Base-by-base conservation (phyloP, 2,797 vertebrate species). In the Macroramphosus scolopax region DNA sequence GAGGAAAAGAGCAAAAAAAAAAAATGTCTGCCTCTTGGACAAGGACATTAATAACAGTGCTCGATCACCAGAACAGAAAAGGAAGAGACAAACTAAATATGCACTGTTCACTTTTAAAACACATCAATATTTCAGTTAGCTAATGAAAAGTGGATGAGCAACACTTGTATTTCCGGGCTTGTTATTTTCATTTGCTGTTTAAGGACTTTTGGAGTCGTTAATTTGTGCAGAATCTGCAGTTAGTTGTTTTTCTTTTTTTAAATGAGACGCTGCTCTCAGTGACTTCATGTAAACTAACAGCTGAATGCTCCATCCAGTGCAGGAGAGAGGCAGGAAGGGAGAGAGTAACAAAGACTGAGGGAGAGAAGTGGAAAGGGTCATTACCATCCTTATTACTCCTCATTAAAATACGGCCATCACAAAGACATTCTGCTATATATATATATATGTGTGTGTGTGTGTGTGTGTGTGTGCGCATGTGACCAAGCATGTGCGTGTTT, bases 341-440 rank as follows among this genome's bases (percentile, higher is more conserved):
- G 24, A 1, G 18, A 32, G 18, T 44, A 20, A 68, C 20, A 36
- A 33, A 70, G 50, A 64, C 38, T 47, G 59, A 66, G 73, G 59
- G 57, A 68, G 64, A 81, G 72, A 76, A 84, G 71, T 77, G 78
- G 78, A 80, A 81, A 80, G 75, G 80, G 82, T 85, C 85, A 89
- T 89, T 89, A 91, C 80, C 82, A 85, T 87, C 81, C 82, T 87
- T 89, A 90, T 90, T 89, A 88, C 86, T 82, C 72, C 81, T 89
- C 85, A 90, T 91, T 91, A 90, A 89, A 89, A 89, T 74, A 86
- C 81, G 75, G 68, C 72, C 78, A 72, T 87, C 83, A 90, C 83
- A 86, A 80, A 84, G 81, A 83, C 68, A 64, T 69, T 62, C 55
- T 45, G 46, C 51, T 26, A n/a, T 11, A 51, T 60, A 38, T 50